phyloP scores from a whole-genome alignment of 1,140 invertebrate species.

The Drosophila willistoni region DNA sequence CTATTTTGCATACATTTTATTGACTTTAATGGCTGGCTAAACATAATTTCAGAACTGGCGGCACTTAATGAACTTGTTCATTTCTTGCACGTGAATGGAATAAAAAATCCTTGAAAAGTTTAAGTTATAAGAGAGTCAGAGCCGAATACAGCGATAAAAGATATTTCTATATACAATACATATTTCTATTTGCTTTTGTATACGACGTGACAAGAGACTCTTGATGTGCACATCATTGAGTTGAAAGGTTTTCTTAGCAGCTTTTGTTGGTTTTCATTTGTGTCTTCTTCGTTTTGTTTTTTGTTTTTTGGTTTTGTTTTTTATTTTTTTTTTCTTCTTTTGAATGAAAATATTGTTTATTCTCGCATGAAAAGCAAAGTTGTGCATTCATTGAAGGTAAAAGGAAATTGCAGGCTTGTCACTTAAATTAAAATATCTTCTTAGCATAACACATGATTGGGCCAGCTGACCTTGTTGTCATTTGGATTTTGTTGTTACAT shows the following conservation, averaged over 20 bases:
- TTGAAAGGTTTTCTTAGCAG: neutral
- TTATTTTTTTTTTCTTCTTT: neutral
- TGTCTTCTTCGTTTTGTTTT: neutral
- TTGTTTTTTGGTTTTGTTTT: neutral
- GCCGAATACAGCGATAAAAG: neutral
- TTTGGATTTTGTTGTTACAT: neutral
- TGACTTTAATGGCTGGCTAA: constrained; percentile 19
- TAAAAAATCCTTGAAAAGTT: constrained; percentile 6
- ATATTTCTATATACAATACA: constrained; percentile 10
- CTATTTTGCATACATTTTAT: constrained; percentile 19
- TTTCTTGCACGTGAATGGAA: constrained; percentile 27
- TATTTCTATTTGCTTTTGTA: constrained; percentile 13
- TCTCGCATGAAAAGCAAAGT: neutral
- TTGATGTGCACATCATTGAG: constrained; percentile 8
- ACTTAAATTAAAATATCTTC: neutral
- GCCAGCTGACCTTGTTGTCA: neutral
- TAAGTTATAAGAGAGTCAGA: neutral
- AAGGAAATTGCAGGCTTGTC: neutral
- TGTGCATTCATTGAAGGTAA: neutral
- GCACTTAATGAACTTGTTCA: constrained; percentile 24
- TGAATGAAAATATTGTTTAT: neutral
- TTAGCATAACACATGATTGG: constrained; percentile 4
- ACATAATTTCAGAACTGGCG: neutral
- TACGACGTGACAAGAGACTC: constrained; percentile 7
- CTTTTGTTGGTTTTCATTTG: constrained; percentile 5